These are phyloP conservation scores for Epinephelus moara DNA, from an alignment of 2,113 vertebrate genomes.

Conservation along the genomic window DNA sequence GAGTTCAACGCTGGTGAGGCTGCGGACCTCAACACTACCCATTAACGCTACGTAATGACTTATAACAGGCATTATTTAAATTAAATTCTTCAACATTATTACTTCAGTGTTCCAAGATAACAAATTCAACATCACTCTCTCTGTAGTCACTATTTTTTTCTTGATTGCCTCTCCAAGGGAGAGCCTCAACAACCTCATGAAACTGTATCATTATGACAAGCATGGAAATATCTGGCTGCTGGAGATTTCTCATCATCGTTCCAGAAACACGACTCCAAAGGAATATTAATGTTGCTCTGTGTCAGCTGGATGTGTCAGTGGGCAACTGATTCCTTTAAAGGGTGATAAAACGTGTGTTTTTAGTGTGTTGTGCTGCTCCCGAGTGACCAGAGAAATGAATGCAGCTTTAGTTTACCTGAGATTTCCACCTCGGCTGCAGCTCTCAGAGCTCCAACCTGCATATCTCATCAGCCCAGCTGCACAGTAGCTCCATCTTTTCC, in stretches of 20 bases:
- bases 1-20: too few species aligned
- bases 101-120: background rate
- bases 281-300: background rate
- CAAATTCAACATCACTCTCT: background rate
- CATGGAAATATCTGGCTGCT: background rate
- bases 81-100: background rate
- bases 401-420: background rate
- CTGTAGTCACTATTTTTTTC: background rate
- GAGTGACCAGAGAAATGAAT: background rate
- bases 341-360: background rate
- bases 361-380: background rate
- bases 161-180: background rate
- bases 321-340: too few species aligned
- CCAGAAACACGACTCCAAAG: background rate
- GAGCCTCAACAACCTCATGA: background rate
- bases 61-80: too few species aligned
- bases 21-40: too few species aligned
- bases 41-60: too few species aligned
- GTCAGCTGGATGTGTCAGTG: too few species aligned
- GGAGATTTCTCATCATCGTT: background rate
- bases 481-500: background rate
- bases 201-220: background rate
- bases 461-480: background rate
- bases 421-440: background rate
- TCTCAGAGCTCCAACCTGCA: background rate